Conservation (phyloP, 2,113 vertebrate species). For the Fulmarus glacialis region DNA sequence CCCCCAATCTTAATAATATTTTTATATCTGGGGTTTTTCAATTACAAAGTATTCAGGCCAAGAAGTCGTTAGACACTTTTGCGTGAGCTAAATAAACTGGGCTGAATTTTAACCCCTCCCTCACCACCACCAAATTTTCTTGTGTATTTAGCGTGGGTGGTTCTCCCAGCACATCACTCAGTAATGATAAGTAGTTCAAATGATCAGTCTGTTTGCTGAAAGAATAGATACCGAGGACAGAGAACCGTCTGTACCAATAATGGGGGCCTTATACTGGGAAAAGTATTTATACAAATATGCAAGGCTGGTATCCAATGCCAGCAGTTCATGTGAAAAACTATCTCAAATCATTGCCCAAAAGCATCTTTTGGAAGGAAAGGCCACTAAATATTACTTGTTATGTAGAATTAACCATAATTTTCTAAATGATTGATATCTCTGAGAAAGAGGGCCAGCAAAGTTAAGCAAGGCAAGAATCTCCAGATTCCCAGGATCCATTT, state of each 20-base stretch:
- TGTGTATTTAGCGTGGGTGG: fast-evolving
- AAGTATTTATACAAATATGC: not conserved
- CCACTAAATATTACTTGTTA: not conserved
- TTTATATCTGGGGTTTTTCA: not conserved
- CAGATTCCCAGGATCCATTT: not conserved
- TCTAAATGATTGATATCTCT: not conserved
- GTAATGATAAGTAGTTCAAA: not conserved
- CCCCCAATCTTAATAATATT: not conserved
- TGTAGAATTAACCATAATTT: not conserved
- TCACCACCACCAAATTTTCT: not conserved
- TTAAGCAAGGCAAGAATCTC: not conserved
- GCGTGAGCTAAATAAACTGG: not conserved
- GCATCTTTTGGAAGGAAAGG: not conserved
- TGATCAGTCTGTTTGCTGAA: not conserved
- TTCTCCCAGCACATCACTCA: not conserved
- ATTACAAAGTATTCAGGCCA: not conserved
- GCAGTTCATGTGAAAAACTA: not conserved
- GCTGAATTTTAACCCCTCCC: not conserved
- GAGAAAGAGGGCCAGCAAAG: not conserved
- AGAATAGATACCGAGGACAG: not conserved
- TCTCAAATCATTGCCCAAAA: not conserved
- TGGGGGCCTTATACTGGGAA: not conserved
- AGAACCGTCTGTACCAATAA: not conserved
- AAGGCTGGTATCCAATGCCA: not conserved
- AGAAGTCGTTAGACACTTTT: not conserved